These are phyloP conservation scores for Apodemus agrarius DNA, from an alignment of 2,797 vertebrate species.

Conservation along the genomic window DNA sequence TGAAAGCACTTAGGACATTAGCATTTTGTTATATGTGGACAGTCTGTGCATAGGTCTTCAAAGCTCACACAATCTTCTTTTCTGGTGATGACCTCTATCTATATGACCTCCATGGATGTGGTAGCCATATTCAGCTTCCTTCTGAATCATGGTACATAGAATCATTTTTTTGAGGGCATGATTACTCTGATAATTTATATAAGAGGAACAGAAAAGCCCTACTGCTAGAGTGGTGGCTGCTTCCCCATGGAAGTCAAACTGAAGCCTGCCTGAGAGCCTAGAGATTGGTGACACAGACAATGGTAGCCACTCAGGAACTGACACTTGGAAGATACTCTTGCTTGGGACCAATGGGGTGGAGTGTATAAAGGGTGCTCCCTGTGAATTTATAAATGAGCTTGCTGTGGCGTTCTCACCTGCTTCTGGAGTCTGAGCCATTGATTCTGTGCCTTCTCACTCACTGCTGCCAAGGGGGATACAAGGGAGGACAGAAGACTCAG, in stretches of 20 bases:
- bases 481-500: neutral
- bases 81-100: neutral
- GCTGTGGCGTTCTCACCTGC: neutral
- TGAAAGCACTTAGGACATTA: neutral
- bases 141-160: neutral
- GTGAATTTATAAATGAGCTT: neutral
- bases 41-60: accelerated
- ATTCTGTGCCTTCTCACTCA: neutral
- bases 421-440: neutral
- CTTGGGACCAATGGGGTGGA: neutral
- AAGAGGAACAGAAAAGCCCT: neutral
- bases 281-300: neutral
- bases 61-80: neutral
- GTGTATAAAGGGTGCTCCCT: neutral
- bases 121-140: neutral
- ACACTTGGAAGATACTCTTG: neutral
- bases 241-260: neutral
- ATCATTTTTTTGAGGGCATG: neutral
- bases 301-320: neutral
- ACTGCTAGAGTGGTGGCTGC: neutral
- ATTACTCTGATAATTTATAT: neutral
- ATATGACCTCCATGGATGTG: neutral
- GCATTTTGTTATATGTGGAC: neutral
- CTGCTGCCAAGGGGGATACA: neutral
- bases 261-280: neutral